Base-by-base conservation (phyloP, 2,113 vertebrate species). In the Ursus arctos region DNA sequence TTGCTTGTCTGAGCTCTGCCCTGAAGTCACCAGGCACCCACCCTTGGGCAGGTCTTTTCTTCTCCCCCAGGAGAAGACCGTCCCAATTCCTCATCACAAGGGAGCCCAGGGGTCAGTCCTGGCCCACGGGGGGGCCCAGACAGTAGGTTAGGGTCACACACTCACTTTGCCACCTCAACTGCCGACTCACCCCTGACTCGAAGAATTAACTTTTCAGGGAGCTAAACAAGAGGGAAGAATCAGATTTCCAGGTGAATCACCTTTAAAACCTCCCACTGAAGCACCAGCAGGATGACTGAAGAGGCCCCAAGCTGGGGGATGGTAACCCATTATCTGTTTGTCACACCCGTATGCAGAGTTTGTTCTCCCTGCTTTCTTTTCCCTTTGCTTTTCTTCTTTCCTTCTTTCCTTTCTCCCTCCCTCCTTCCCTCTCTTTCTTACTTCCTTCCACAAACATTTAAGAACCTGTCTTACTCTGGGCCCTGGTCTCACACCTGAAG, bases 241-340 rank as follows among this genome's bases (percentile, higher is more conserved):
- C 31, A 18, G 33, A n/a, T 95, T 72, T 87, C 92, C 31, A 7
- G 28, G 21, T 96, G 97, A 95, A 36, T 97, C 91, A 96, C 49
- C 71, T 51, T 63, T 21, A 33, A 93, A 94, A 49, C 26, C 16
- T 65, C 49, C 55, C 43, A 31, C 33, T 67, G 6, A 67, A 51
- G 33, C 47, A 36, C 65, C 36, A 2, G 0, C 18, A 16, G 81
- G 90, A 51, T 28, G 61, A 69, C 55, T n/a, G 57, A 22, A 49
- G 19, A 92, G 22, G 71, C 33, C 24, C 12, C n/a, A 33, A 47
- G 80, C 72, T 19, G 9, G 71, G 28, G 47, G 82, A 28, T 40
- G 28, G 49, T 1, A 21, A 57, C 9, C 36, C 14, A 13, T 31
- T 13, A 8, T 40, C 36, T 55, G 22, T 51, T 55, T 47, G 4